Base-by-base conservation (phyloP, 2,797 vertebrate genomes). In the Paedocypris micromegethes region DNA sequence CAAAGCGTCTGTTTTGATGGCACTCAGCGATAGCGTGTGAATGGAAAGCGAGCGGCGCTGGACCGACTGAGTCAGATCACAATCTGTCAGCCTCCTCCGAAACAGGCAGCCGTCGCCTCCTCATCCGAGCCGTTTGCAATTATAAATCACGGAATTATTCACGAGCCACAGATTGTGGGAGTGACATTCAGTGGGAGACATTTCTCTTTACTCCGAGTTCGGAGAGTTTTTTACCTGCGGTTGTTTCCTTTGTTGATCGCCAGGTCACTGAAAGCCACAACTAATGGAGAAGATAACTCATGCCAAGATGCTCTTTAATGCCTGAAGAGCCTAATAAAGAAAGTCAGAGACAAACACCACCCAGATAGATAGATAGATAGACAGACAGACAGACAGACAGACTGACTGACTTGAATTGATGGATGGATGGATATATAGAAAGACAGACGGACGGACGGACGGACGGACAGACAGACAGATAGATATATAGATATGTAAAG, bases 11-110 rank as follows among this genome's bases (percentile, higher is more conserved):
- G 74, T 76, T 78, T 75, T 75, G 68, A 76, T 79, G 65, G 48
- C 9, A 45, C 56, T 56, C 65, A 64, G 63, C 66, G 72, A 74
- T 75, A 72, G 74, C 76, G 76, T 81, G 77, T 78, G 72, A 57
- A 73, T 57, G 59, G 57, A 72, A 62, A 55, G 46, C 72, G 68
- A 76, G 68, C 72, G 72, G 5, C 51, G 72, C 54, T 51, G 46
- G 60, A 79, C 58, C 66, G 72, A 80, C 70, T 81, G 79, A 76
- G 77, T 76, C 80, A 78, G 73, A 78, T 82, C 56, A 60, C 81
- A 83, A 83, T 82, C 83, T 85, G 84, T 78, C 77, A 49, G 59
- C 80, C 74, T 56, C 9, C 56, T 68, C 63, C 72, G 64, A 46
- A 57, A 68, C 6, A 45, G 5, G 7, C 62, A 58, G 58, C 68